Evolutionary conservation across 2,113 vertebrate species (phyloP).

Genomic region (Melospiza melodia): DNA sequence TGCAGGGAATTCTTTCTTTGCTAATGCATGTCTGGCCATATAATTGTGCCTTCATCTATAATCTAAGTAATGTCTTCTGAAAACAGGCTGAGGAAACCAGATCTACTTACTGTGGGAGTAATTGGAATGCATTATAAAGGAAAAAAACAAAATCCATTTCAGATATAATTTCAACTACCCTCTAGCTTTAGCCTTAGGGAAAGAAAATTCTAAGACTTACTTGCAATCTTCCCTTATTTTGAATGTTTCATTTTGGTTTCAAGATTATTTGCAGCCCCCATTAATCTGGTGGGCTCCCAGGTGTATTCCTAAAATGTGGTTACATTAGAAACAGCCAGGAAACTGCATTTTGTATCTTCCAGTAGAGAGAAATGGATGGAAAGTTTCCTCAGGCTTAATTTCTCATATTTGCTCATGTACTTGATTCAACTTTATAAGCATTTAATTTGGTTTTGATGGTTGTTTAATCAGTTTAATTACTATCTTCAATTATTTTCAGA

Average conservation of each 20-base stretch:
- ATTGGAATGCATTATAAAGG: background rate
- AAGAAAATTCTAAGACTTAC: background rate
- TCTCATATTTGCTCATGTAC: background rate
- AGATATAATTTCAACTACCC: background rate
- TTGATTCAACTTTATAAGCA: background rate
- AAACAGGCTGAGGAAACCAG: background rate
- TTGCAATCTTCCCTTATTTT: background rate
- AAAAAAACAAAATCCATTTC: background rate
- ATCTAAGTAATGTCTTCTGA: background rate
- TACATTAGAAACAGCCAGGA: background rate
- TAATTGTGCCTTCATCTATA: background rate
- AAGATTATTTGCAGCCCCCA: background rate
- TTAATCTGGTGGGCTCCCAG: background rate
- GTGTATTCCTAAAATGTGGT: background rate
- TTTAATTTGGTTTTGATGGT: background rate
- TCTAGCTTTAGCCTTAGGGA: background rate
- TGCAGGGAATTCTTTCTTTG: background rate
- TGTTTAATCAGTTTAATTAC: background rate
- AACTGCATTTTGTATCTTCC: background rate
- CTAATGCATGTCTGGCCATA: background rate
- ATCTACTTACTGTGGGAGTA: background rate
- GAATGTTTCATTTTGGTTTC: background rate
- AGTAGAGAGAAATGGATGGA: background rate
- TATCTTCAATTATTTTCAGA: background rate
- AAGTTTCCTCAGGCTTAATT: background rate